phyloP scores from a whole-genome alignment of 2,797 vertebrate species.

The Melanotaenia parkinsoni region DNA sequence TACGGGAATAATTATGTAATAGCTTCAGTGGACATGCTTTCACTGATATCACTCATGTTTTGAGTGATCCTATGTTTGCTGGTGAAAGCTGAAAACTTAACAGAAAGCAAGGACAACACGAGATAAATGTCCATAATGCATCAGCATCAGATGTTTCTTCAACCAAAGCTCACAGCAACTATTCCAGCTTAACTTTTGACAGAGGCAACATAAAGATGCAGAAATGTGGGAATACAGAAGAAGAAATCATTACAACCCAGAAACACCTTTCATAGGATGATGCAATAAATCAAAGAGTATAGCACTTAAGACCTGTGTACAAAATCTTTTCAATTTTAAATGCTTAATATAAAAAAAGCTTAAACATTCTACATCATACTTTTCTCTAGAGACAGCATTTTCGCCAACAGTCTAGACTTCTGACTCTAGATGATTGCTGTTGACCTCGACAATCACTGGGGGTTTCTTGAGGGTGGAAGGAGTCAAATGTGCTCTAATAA shows the following conservation, averaged over 20 bases:
- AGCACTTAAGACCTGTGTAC: too few relatives aligned
- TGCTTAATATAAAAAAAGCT: neutral
- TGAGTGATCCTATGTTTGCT: conserved; percentile 24
- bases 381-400: neutral
- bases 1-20: neutral
- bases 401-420: neutral
- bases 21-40: neutral
- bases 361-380: neutral
- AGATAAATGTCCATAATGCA: conserved; percentile 11
- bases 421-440: neutral
- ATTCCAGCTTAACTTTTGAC: neutral
- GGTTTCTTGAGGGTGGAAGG: neutral
- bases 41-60: too few relatives aligned
- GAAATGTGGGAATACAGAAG: neutral
- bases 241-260: neutral
- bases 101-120: conserved; percentile 37
- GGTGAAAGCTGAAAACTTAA: conserved; percentile 43
- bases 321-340: neutral
- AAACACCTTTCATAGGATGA: neutral
- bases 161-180: neutral
- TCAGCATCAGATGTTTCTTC: neutral
- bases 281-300: neutral
- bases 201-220: neutral
- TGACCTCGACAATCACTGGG: neutral
- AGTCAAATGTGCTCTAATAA: neutral